Evolutionary conservation across 1,140 invertebrate species (phyloP).

Genomic region (Tachypleus tridentatus): DNA sequence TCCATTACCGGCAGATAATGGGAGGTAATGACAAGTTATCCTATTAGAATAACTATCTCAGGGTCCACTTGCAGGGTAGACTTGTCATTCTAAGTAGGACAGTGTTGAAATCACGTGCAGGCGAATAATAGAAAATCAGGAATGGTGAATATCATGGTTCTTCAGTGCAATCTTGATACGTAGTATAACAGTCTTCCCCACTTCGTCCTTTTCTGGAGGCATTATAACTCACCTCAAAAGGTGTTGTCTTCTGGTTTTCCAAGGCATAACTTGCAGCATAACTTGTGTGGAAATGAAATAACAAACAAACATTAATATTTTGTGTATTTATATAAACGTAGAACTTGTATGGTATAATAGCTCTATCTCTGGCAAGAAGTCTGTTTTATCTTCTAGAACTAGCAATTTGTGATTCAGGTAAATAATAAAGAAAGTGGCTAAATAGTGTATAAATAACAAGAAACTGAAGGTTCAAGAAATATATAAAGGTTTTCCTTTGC

Average conservation of each 20-base stretch:
- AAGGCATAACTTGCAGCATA: conserved; percentile 72
- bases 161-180: conserved; percentile 75
- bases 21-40: too few relatives aligned
- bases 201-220: conserved; percentile 66
- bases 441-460: too few relatives aligned
- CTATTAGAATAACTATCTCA: too few relatives aligned
- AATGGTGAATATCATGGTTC: conserved; percentile 20
- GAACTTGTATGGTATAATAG: conserved; percentile 17
- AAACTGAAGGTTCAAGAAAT: too few relatives aligned
- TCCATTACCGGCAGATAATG: too few relatives aligned
- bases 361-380: background rate
- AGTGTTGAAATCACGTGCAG: too few relatives aligned
- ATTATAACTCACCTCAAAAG: conserved; percentile 67
- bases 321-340: background rate
- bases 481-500: too few relatives aligned
- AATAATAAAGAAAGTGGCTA: too few relatives aligned
- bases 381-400: conserved; percentile 2
- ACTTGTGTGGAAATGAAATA: conserved; percentile 36
- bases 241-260: conserved; percentile 52
- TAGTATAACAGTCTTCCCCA: conserved; percentile 64
- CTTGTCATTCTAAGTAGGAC: too few relatives aligned
- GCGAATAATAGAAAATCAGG: too few relatives aligned
- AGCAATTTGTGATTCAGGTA: background rate
- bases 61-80: too few relatives aligned
- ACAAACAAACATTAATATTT: conserved; percentile 1